Evolutionary conservation across 2,113 vertebrate species (phyloP).

Genomic region (Atherinomorus stipes): DNA sequence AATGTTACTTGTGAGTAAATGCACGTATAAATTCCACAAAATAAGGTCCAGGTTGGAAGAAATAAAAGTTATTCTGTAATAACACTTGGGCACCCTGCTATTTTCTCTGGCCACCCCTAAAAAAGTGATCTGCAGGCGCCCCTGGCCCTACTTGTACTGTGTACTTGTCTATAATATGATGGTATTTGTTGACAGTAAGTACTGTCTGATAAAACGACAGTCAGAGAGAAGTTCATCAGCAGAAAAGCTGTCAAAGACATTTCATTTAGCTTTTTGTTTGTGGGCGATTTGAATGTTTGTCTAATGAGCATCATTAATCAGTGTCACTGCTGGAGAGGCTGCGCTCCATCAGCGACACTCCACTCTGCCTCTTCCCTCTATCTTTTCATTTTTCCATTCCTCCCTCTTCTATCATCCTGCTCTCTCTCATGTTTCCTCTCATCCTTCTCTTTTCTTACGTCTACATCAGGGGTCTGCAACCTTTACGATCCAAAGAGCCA

Average conservation of each 20-base stretch:
- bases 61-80: no score
- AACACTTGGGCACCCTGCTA: no score
- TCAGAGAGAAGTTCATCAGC: neutral
- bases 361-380: constrained; percentile 21
- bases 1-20: no score
- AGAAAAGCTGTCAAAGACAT: constrained; percentile 1
- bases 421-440: constrained; percentile 4
- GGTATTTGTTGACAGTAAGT: no score
- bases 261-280: neutral
- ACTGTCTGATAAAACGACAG: neutral
- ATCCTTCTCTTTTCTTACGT: constrained; percentile 5
- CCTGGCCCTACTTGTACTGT: no score
- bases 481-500: no score
- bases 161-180: no score
- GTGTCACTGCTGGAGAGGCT: constrained; percentile 30
- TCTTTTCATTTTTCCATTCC: neutral
- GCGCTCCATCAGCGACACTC: constrained; percentile 46
- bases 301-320: constrained; percentile 52
- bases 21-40: no score
- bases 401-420: neutral
- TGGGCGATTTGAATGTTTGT: constrained; percentile 7
- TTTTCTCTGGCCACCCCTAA: no score
- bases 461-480: no score
- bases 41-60: no score
- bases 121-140: no score